A percentile compares a stretch with the other conserved stretches of the same genome.
Conservation (phyloP, 2,113 vertebrate species). For the Nanorana parkeri region DNA sequence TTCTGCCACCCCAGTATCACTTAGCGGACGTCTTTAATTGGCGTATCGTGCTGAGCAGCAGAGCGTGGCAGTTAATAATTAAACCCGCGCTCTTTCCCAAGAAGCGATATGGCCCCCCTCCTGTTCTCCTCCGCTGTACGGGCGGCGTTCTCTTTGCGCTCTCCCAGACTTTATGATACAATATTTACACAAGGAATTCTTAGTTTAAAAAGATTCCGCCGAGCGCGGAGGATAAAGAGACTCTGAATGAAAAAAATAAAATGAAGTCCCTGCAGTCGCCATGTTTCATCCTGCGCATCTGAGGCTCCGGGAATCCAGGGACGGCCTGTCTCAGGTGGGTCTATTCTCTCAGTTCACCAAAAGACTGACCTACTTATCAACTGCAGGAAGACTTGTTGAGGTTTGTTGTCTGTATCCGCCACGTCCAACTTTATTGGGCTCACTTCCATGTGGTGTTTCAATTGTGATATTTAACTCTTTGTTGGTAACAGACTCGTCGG, state of each 20-base stretch:
- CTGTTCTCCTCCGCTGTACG: neutral
- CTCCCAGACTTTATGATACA: constrained; percentile 30
- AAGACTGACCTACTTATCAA: constrained; percentile 17
- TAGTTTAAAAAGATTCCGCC: constrained; percentile 11
- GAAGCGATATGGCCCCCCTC: constrained; percentile 2
- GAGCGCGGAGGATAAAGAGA: constrained; percentile 28
- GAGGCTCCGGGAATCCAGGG: constrained; percentile 18
- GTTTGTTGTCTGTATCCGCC: too few relatives aligned
- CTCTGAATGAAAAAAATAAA: neutral
- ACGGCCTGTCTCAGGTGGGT: constrained; percentile 13
- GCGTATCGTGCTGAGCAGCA: too few relatives aligned
- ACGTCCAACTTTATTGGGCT: too few relatives aligned
- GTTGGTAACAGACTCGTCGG: too few relatives aligned
- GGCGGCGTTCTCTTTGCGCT: constrained; percentile 17
- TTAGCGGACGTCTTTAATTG: too few relatives aligned
- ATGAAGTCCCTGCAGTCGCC: neutral
- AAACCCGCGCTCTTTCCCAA: neutral
- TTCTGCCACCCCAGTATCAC: too few relatives aligned
- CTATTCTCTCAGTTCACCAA: constrained; percentile 3
- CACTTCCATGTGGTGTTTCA: too few relatives aligned
- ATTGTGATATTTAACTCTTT: too few relatives aligned
- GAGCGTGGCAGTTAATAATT: constrained; percentile 23
- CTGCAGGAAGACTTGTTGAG: neutral
- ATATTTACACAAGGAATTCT: constrained; percentile 52
- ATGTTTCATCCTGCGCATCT: constrained; percentile 10